Base-by-base conservation (phyloP, 1,140 invertebrate genomes). In the Temnothorax longispinosus region DNA sequence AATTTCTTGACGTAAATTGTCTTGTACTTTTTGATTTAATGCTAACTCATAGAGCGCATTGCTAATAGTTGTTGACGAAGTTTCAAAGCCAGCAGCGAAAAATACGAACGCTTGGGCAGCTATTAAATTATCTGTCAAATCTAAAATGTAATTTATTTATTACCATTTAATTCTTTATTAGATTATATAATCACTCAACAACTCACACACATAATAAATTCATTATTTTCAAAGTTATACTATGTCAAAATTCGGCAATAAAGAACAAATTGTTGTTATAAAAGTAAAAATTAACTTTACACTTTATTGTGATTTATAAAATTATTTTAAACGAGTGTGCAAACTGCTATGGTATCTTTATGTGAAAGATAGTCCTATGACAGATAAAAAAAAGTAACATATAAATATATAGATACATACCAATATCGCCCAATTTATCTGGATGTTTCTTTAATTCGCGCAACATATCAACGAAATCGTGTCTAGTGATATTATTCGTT, bases 61-160 rank as follows among this genome's bases (percentile, higher is more conserved):
- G 10, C 94, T 93, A 18, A 97, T 93, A 0, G 96, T 93, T 5
- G 94, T 94, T 13, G 96, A 95, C 4, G 96, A 96, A 0, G 96
- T 97, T 85, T 97, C 96, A 84, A 98, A 93, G 89, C 96, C 96
- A 88, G 96, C 96, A 4, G 96, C 38, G 38, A 96, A 93, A 78
- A 96, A 95, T 13, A 96, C 78, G 35, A 95, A 93, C 6, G 94
- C 91, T 86, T 96, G 94, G 0, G 94, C 94, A 8, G 92, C 89
- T 18, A 94, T 65, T 1, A 94, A 78, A 10, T 77, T 90, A 0
- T 94, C 92, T 2, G 91, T 93, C 38, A 93, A 65, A 60, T 91
- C 93, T 93, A 58, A 64, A 90, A 86, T 41, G 6, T 35, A 32
- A 52, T 8, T 47, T 69, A 50, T 2, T 13, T 6, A 2, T 67